Percentiles rank a stretch among this genome's conserved stretches.
Conservation (phyloP, 2,888 invertebrate genomes). For the Harmothoe impar region DNA sequence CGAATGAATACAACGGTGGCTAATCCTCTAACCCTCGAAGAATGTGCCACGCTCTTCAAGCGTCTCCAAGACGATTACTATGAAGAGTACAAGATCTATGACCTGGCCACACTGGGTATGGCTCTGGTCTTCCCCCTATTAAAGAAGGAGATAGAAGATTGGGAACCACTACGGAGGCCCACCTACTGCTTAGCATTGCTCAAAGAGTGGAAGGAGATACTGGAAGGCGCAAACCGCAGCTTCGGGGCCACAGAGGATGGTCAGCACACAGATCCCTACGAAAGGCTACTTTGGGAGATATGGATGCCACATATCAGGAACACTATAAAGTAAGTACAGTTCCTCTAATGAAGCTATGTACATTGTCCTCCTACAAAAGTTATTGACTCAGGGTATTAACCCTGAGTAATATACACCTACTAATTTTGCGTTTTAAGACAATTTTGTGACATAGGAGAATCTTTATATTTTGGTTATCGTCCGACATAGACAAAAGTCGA, state of each 20-base stretch:
- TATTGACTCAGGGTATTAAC: too few species aligned
- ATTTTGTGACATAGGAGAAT: too few species aligned
- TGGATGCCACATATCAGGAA: conserved; percentile 92
- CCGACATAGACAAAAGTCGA: too few species aligned
- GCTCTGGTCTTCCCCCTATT: conserved; percentile 93
- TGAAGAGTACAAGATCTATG: conserved; percentile 90
- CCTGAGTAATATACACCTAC: too few species aligned
- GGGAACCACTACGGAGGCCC: conserved; percentile 89
- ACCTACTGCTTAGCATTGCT: conserved; percentile 83
- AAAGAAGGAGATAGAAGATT: conserved; percentile 87
- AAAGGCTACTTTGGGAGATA: conserved; percentile 93
- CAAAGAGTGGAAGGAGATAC: conserved; percentile 83
- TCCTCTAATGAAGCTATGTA: too few species aligned
- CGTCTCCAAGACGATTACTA: conserved; percentile 79
- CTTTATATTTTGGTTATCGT: too few species aligned
- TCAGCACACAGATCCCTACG: conserved; percentile 87
- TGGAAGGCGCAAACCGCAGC: conserved; percentile 79
- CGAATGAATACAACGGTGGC: conserved; percentile 75
- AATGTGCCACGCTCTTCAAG: conserved; percentile 78
- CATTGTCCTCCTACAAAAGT: too few species aligned
- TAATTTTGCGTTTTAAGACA: too few species aligned
- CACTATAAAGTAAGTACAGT: conserved; percentile 63
- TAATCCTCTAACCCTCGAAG: conserved; percentile 85
- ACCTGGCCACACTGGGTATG: conserved; percentile 92
- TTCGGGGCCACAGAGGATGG: conserved; percentile 69